Evolutionary conservation across 2,888 invertebrate species (phyloP), one percentile per base, ranked within the genome.

Genomic region (Sphecodes monilicornis): DNA sequence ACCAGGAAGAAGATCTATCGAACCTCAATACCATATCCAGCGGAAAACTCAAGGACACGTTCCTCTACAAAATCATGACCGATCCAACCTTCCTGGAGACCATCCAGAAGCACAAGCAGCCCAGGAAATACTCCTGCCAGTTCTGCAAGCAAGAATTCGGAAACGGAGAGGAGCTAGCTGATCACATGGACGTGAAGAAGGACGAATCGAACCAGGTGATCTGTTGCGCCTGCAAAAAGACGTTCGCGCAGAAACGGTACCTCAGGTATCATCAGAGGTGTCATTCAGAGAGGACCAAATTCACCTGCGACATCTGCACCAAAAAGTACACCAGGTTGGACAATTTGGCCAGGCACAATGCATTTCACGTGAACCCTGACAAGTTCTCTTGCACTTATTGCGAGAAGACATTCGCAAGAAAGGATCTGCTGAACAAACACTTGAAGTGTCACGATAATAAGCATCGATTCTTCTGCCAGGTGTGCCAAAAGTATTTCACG

Each of bases 391-490:
- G 94, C 80, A 89, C 89, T 46, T 91, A 86, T 32, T 94, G 94
- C 90, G 92, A 93, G 68, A 91, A 92, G 32, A 93, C 93, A 1
- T 94, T 94, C 50, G 91, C 93, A 8, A 90, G 94, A 6, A 94
- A 94, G 76, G 94, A 94, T 79, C 84, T 94, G 57, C 83, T 94
- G 74, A 94, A 94, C 76, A 94, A 94, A 87, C 94, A 94, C 66
- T 84, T 91, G 8, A 94, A 93, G 83, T 92, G 92, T 41, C 94
- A 94, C 86, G 93, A 94, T 64, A 93, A 92, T 77, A 92, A 93
- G 84, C 90, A 90, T 78, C 92, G 92, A 29, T 92, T 90, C 84
- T 89, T 91, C 80, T 94, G 94, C 83, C 86, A 88, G 22, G 76
- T 84, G 29, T 94, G 94, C 76, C 88, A 90, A n/a, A 94, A 92